phyloP scores from a whole-genome alignment of 2,113 vertebrate genomes.

The Centropristis striata region DNA sequence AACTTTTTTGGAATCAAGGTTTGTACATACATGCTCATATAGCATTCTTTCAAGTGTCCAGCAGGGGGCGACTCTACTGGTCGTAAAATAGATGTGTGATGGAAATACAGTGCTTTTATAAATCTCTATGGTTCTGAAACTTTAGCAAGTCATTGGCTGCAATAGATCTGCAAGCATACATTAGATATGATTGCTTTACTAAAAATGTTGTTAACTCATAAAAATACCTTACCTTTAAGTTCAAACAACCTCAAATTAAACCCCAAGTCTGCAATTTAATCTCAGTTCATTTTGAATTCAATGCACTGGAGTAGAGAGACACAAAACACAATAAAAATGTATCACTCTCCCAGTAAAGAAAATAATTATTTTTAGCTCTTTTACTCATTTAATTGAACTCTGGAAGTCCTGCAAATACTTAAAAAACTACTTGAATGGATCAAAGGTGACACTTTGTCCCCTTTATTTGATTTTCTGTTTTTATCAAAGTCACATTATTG shows the following conservation, averaged over 20 bases:
- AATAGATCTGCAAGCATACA: background rate
- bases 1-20: too few species aligned
- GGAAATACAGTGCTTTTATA: too few species aligned
- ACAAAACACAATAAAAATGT: background rate
- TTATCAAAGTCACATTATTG: background rate
- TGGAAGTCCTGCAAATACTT: background rate
- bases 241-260: background rate
- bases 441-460: background rate
- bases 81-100: too few species aligned
- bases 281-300: too few species aligned
- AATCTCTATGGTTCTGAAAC: background rate
- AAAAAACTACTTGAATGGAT: background rate
- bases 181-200: background rate
- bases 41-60: too few species aligned
- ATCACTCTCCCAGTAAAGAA: too few species aligned
- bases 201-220: background rate
- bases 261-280: too few species aligned
- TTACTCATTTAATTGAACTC: background rate
- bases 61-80: too few species aligned
- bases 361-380: background rate
- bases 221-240: too few species aligned
- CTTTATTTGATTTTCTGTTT: too few species aligned
- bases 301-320: too few species aligned
- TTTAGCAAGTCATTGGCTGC: background rate
- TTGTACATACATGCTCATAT: too few species aligned